These are phyloP conservation scores for Brachionus angularis DNA, from an alignment of 1,140 invertebrate species.

Conservation along the genomic window DNA sequence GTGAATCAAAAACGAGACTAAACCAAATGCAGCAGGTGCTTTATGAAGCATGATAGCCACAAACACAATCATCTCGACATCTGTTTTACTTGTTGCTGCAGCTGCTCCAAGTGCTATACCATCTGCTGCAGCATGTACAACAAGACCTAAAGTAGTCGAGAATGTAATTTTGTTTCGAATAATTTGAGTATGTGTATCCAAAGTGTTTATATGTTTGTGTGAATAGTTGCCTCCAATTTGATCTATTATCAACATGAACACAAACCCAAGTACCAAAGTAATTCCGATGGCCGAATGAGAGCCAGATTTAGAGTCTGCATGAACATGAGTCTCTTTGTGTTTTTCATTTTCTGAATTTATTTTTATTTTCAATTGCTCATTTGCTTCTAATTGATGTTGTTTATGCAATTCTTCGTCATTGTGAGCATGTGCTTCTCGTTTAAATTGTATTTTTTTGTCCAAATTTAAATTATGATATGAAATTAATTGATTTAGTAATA, in stretches of 20 bases:
- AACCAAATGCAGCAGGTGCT: conserved; percentile 93
- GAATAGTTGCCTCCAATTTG: conserved; percentile 63
- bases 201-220: conserved; percentile 12
- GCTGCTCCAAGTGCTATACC: conserved; percentile 93
- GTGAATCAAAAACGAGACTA: conserved; percentile 91
- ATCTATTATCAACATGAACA: conserved; percentile 95
- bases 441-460: no score
- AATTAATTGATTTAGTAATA: no score
- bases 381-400: conserved; percentile 12
- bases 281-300: conserved; percentile 64
- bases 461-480: no score
- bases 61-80: conserved; percentile 96
- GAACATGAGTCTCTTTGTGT: background rate
- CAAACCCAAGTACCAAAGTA: conserved; percentile 77
- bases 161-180: conserved; percentile 63
- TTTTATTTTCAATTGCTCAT: conserved; percentile 35
- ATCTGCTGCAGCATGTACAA: conserved; percentile 67
- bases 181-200: conserved; percentile 60
- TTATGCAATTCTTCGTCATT: background rate
- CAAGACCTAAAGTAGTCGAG: conserved; percentile 43
- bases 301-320: conserved; percentile 46
- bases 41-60: conserved; percentile 97
- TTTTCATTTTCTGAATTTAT: background rate
- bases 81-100: conserved; percentile 83
- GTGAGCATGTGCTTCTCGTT: no score